These are phyloP conservation scores for Bolborhynchus lineola DNA, from an alignment of 2,113 vertebrate species.

Conservation along the genomic window DNA sequence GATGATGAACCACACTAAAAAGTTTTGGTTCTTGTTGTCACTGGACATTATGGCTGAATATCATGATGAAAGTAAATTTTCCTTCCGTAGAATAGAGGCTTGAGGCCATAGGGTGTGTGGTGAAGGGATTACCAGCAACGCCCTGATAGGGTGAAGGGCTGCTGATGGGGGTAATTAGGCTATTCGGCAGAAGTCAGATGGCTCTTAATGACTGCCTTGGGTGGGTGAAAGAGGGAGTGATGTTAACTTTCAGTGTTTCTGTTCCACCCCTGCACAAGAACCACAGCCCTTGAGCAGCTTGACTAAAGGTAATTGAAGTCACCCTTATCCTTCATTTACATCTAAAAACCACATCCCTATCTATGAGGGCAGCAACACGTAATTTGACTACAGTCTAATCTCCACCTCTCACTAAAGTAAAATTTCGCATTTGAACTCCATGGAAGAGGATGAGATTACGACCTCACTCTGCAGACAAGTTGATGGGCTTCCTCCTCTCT, in stretches of 20 bases:
- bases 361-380: not conserved
- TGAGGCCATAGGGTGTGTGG: not conserved
- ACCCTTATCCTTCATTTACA: not conserved
- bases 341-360: not conserved
- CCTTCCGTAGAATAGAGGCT: not conserved
- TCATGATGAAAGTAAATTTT: not conserved
- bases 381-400: not conserved
- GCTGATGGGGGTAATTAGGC: not conserved
- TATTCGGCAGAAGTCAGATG: accelerated
- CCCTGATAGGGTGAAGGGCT: not conserved
- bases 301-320: not conserved
- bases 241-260: not conserved
- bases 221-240: accelerated
- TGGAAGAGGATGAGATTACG: not conserved
- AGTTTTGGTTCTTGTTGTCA: not conserved
- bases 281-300: not conserved
- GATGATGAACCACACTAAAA: not conserved
- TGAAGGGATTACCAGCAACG: not conserved
- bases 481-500: not conserved
- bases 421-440: not conserved
- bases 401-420: not conserved
- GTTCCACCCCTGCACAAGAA: not conserved
- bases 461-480: not conserved
- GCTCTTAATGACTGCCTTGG: not conserved
- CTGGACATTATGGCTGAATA: not conserved